A percentile compares a stretch with the other conserved stretches of the same genome.
phyloP scores from a whole-genome alignment of 2,113 vertebrate genomes.

The Corynorhinus townsendii region DNA sequence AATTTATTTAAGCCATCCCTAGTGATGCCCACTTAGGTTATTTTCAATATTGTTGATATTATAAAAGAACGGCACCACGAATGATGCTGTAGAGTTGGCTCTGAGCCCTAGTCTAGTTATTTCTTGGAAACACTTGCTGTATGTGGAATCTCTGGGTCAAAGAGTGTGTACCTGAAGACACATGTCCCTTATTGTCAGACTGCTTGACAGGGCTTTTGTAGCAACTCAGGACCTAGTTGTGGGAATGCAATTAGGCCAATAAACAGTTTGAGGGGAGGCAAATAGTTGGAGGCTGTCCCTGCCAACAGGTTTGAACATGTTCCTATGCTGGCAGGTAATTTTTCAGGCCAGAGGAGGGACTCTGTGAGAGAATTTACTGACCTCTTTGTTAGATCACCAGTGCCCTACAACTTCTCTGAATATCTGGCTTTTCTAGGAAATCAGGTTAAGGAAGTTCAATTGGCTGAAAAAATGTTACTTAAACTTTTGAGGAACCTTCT shows the following conservation, averaged over 20 bases:
- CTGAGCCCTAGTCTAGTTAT: background rate
- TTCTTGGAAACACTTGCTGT: background rate
- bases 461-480: slow-evolving; percentile 15
- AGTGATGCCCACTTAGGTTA: background rate
- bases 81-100: background rate
- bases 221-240: background rate
- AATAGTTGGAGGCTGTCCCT: background rate
- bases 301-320: background rate
- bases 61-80: background rate
- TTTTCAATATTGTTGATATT: background rate
- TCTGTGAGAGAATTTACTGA: slow-evolving; percentile 26
- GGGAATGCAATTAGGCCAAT: background rate
- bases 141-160: background rate
- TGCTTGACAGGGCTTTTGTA: background rate
- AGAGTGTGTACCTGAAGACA: background rate
- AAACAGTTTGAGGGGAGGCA: background rate
- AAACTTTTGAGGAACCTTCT: slow-evolving; percentile 55
- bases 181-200: background rate
- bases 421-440: slow-evolving; percentile 61
- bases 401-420: slow-evolving; percentile 41
- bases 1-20: background rate
- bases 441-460: slow-evolving; percentile 48
- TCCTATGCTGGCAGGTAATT: background rate
- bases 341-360: background rate
- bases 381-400: background rate